phyloP scores from a whole-genome alignment of 2,888 invertebrate species.

The Octonoba sinensis region DNA sequence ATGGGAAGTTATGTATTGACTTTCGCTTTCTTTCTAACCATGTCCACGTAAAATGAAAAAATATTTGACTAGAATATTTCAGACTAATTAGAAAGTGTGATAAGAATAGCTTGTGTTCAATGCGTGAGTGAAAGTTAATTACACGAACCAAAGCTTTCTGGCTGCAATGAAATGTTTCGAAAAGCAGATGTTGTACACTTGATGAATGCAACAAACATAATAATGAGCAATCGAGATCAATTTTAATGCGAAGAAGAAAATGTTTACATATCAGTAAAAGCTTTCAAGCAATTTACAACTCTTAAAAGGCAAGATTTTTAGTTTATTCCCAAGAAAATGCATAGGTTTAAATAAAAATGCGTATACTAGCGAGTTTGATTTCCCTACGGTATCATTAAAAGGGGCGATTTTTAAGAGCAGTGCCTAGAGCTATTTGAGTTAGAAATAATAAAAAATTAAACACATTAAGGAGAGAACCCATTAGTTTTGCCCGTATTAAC shows the following conservation, averaged over 20 bases:
- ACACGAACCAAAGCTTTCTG: no score
- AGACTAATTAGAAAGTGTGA: no score
- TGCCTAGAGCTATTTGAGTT: not conserved
- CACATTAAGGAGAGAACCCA: constrained; percentile 18
- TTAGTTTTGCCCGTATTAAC: constrained; percentile 42
- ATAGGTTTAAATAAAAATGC: constrained; percentile 17
- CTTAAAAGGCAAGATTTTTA: constrained; percentile 15
- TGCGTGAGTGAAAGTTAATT: no score
- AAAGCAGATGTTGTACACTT: not conserved
- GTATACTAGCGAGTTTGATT: constrained; percentile 26
- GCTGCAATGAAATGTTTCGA: constrained; percentile 14
- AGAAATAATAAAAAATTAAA: constrained; percentile 16
- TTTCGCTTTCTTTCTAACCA: no score
- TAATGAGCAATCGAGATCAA: constrained; percentile 18
- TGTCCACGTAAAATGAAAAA: no score
- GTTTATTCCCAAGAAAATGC: constrained; percentile 13
- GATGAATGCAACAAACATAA: constrained; percentile 20
- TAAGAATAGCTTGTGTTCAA: no score
- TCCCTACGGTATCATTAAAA: constrained; percentile 33
- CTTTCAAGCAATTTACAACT: constrained; percentile 24
- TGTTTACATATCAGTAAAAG: constrained; percentile 19
- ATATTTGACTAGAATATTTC: no score
- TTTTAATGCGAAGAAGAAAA: constrained; percentile 8
- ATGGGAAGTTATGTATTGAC: no score
- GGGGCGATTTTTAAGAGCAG: constrained; percentile 25